Evolutionary conservation across 2,113 vertebrate species (phyloP).

Genomic region (Thomomys bottae): DNA sequence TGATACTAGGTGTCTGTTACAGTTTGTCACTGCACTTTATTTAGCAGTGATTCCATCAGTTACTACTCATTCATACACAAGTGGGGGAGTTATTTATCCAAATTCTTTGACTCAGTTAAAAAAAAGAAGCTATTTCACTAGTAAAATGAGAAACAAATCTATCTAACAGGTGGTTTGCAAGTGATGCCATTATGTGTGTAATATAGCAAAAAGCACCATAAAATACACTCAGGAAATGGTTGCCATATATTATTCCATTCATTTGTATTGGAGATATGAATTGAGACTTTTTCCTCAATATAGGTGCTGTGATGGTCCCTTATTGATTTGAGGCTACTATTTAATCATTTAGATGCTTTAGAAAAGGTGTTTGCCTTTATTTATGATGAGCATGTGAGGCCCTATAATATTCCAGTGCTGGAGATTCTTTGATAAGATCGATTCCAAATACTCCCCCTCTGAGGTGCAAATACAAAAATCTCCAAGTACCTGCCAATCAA

Average conservation of each 20-base stretch:
- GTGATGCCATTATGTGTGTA: not conserved
- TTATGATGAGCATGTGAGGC: not conserved
- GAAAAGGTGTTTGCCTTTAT: not conserved
- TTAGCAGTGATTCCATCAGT: not conserved
- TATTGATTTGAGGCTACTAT: slow-evolving; percentile 35
- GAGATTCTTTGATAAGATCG: not conserved
- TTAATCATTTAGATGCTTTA: not conserved
- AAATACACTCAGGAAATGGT: not conserved
- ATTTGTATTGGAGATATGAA: not conserved
- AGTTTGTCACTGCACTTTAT: not conserved
- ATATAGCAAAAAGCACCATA: not conserved
- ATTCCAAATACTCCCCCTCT: not conserved
- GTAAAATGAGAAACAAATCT: not conserved
- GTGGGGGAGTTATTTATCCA: slow-evolving; percentile 12
- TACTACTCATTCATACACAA: not conserved
- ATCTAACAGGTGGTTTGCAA: not conserved
- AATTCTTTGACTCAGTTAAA: slow-evolving; percentile 14
- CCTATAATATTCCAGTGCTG: not conserved
- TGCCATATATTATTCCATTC: not conserved
- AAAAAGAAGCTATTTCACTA: not conserved
- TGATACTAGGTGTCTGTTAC: not conserved
- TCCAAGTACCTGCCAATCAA: not conserved
- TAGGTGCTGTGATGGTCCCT: not conserved
- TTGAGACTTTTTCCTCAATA: not conserved
- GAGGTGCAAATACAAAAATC: not conserved